Evolutionary conservation across 1,140 invertebrate genomes (phyloP).

Genomic region (Drosophila dunni): DNA sequence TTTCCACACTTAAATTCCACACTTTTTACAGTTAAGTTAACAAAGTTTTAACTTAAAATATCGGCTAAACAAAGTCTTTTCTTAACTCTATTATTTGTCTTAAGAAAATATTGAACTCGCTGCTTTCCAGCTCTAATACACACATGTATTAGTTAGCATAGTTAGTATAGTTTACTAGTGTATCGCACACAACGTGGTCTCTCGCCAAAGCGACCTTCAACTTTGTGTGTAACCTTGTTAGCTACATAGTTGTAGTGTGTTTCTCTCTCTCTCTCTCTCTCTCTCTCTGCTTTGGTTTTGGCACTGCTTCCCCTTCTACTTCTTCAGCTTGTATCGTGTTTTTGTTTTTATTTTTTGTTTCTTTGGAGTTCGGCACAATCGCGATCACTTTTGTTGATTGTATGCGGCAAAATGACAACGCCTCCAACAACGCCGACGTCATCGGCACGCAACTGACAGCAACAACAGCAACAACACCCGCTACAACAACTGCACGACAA

Average conservation of each 20-base stretch:
- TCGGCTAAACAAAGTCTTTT: no score
- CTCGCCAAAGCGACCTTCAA: conserved; percentile 58
- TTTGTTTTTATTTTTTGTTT: conserved; percentile 58
- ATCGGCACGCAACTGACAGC: conserved; percentile 59
- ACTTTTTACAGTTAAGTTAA: no score
- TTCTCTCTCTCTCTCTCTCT: conserved; percentile 25
- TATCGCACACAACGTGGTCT: conserved; percentile 29
- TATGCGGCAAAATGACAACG: conserved; percentile 62
- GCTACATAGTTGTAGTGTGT: conserved; percentile 34
- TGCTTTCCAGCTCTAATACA: no score
- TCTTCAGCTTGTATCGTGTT: conserved; percentile 33
- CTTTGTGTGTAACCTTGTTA: conserved; percentile 63
- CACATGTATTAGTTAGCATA: background rate
- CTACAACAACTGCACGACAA: conserved; percentile 45
- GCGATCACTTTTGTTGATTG: conserved; percentile 79
- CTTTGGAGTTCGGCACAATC: conserved; percentile 74
- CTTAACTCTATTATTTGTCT: no score
- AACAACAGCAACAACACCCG: conserved; percentile 48
- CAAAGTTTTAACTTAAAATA: no score
- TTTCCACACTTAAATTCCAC: no score
- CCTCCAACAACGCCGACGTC: conserved; percentile 75
- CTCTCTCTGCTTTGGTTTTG: conserved; percentile 7
- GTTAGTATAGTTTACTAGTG: conserved; percentile 11
- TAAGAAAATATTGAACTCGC: no score
- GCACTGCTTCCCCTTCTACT: conserved; percentile 41